Evolutionary conservation across 2,797 vertebrate genomes (phyloP).

Genomic region (Argya squamiceps): DNA sequence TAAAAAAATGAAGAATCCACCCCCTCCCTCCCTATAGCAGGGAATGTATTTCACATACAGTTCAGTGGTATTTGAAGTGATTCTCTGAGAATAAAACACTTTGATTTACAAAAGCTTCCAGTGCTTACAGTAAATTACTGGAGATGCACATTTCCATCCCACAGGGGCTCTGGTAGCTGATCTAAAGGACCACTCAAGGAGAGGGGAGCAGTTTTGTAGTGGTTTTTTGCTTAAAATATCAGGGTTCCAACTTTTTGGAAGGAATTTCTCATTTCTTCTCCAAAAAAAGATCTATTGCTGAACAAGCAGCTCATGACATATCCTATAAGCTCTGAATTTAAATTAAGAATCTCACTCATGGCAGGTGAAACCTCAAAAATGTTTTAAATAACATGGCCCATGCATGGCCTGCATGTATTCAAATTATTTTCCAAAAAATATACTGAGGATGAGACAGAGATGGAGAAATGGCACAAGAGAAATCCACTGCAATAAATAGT

Average conservation of each 20-base stretch:
- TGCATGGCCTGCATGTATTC: neutral
- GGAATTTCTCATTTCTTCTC: neutral
- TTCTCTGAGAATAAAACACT: conserved; percentile 42
- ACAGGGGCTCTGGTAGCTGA: neutral
- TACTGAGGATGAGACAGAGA: neutral
- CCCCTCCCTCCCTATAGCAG: neutral
- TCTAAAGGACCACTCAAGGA: neutral
- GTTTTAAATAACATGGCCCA: neutral
- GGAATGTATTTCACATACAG: conserved; percentile 21
- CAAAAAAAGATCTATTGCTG: neutral
- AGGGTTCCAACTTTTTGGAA: neutral
- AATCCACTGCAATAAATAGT: neutral
- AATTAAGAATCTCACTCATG: neutral
- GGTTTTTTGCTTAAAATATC: neutral
- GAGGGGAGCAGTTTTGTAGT: neutral
- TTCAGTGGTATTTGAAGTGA: conserved; percentile 16
- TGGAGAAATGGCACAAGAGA: neutral
- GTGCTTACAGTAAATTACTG: conserved; percentile 26
- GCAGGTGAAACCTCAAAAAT: neutral
- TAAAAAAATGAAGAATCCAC: conserved; percentile 78
- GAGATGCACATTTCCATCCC: neutral
- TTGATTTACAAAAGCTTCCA: conserved; percentile 54
- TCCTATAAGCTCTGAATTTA: neutral
- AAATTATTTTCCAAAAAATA: neutral
- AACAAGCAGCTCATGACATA: neutral